Conservation (phyloP, 2,888 invertebrate species). For the Myathropa florea region DNA sequence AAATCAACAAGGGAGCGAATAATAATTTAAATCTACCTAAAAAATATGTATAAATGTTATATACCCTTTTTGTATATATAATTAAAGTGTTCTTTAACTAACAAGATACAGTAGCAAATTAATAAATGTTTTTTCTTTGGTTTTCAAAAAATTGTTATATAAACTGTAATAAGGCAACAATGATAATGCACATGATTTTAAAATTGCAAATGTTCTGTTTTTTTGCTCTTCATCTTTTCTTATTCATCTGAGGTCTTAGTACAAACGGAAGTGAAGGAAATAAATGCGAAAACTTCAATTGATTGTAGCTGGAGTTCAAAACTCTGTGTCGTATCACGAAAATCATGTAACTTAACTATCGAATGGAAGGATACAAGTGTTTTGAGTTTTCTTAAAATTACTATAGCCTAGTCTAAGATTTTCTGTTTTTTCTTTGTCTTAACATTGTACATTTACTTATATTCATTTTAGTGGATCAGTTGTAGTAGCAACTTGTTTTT, state of each 20-base stretch:
- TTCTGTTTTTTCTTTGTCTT: not conserved
- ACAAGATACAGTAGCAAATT: slow-evolving; percentile 49
- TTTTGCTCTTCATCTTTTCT: not conserved
- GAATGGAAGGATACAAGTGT: slow-evolving; percentile 57
- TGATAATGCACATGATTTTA: slow-evolving; percentile 66
- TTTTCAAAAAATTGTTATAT: slow-evolving; percentile 46
- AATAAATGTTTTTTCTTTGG: slow-evolving; percentile 16
- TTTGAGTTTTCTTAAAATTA: not conserved
- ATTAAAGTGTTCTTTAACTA: slow-evolving; percentile 29
- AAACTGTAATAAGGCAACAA: slow-evolving; percentile 65
- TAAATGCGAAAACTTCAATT: slow-evolving; percentile 17
- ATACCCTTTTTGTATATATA: slow-evolving; percentile 26
- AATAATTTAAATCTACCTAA: slow-evolving; percentile 47
- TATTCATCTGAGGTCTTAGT: slow-evolving; percentile 31
- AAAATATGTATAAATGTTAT: slow-evolving; percentile 14
- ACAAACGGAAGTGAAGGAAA: slow-evolving; percentile 15
- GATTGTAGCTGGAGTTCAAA: slow-evolving; percentile 16
- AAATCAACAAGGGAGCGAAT: slow-evolving; percentile 38
- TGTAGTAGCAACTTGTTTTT: not conserved
- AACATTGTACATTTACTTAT: slow-evolving; percentile 31
- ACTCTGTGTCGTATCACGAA: slow-evolving; percentile 12
- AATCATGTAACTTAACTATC: slow-evolving; percentile 2
- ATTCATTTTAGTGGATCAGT: slow-evolving; percentile 16
- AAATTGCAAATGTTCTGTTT: slow-evolving; percentile 18
- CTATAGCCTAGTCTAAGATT: not conserved